Evolutionary conservation across 1,140 invertebrate species (phyloP).

Genomic region (Ceratina calcarata): DNA sequence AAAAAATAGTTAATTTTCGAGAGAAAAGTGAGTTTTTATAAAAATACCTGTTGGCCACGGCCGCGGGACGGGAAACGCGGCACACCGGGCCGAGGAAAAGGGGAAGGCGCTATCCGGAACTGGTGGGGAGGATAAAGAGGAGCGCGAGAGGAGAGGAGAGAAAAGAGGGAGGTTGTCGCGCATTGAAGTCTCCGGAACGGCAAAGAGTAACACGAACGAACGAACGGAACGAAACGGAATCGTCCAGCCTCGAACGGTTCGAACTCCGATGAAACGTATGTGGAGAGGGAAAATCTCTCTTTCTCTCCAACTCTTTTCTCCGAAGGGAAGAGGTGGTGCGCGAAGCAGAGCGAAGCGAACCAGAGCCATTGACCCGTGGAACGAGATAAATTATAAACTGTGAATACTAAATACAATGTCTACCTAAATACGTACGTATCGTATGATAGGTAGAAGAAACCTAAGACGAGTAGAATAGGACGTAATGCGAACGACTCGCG

Average conservation of each 20-base stretch:
- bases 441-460: not conserved
- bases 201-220: slow-evolving; percentile 64
- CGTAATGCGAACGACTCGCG: no score
- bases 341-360: slow-evolving; percentile 61
- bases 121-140: slow-evolving; percentile 57
- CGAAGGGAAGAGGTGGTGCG: slow-evolving; percentile 17
- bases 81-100: slow-evolving; percentile 28
- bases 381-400: slow-evolving; percentile 57
- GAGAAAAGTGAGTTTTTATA: no score
- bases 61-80: slow-evolving; percentile 46
- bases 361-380: slow-evolving; percentile 73
- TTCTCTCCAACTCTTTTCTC: slow-evolving; percentile 1
- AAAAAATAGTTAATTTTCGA: no score
- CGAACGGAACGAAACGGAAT: slow-evolving; percentile 43
- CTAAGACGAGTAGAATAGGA: no score
- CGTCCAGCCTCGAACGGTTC: slow-evolving; percentile 7
- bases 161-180: slow-evolving; percentile 73
- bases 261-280: slow-evolving; percentile 33
- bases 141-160: slow-evolving; percentile 56
- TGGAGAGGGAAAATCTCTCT: slow-evolving; percentile 41
- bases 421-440: slow-evolving; percentile 16
- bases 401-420: slow-evolving; percentile 32
- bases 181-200: slow-evolving; percentile 77
- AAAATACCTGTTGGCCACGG: slow-evolving; percentile 48
- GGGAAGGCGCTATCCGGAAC: slow-evolving; percentile 39